phyloP scores from a whole-genome alignment of 2,797 vertebrate genomes.

The Phalanger gymnotis region DNA sequence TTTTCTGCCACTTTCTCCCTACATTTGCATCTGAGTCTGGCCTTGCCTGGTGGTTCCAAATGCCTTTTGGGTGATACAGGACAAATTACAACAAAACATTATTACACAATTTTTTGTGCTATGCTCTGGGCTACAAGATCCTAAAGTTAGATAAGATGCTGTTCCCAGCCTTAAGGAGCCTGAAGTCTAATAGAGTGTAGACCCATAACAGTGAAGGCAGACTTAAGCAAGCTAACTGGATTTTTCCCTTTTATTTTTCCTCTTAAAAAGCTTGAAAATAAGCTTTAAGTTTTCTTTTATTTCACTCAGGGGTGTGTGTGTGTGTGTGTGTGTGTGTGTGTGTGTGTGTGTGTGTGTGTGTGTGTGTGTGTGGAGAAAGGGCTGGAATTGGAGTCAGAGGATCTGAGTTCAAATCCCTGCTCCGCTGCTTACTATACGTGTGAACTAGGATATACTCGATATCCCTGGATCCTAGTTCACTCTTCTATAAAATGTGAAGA shows the following conservation, averaged over 20 bases:
- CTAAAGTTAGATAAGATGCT: too few relatives aligned
- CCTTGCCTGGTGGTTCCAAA: too few relatives aligned
- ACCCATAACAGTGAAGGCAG: background rate
- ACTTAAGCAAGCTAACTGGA: background rate
- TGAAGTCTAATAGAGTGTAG: too few relatives aligned
- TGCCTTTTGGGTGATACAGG: too few relatives aligned
- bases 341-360: background rate
- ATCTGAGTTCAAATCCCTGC: background rate
- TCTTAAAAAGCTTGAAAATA: background rate
- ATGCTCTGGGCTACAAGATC: too few relatives aligned
- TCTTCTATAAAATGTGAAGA: background rate
- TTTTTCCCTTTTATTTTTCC: background rate
- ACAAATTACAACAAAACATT: too few relatives aligned
- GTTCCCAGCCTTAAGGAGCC: too few relatives aligned
- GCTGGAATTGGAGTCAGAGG: background rate
- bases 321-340: background rate
- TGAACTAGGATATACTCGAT: background rate
- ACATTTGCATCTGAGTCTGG: too few relatives aligned
- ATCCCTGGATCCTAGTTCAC: background rate
- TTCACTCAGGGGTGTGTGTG: too few relatives aligned
- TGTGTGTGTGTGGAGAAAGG: background rate
- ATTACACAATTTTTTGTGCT: too few relatives aligned
- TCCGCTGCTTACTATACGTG: background rate
- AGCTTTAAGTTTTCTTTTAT: background rate
- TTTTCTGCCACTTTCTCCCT: too few relatives aligned